Base-by-base conservation (phyloP, 2,888 invertebrate species). In the Opisthograptis luteolata region DNA sequence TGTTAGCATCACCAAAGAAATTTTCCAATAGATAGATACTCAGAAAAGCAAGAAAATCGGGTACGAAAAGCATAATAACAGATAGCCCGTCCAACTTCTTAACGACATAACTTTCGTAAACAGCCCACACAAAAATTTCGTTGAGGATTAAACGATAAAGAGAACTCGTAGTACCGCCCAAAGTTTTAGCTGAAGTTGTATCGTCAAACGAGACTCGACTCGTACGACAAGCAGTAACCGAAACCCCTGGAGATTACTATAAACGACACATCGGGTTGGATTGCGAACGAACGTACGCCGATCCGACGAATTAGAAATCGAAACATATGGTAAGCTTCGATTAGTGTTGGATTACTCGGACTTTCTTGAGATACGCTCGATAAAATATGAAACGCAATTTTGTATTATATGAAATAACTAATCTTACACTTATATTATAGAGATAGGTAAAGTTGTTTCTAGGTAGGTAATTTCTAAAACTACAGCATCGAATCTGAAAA, bases 161-260 rank as follows among this genome's bases (percentile, higher is more conserved):
- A 42, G 48, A 37, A 43, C 43, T 49, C 43, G 32, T 39, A 36
- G 25, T 37, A 37, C 28, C 31, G 32, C 37, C 8, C 17, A 20
- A 49, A 49, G 37, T 49, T 49, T 39, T 22, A 32, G 19, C 9
- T 3, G 14, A 43, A 48, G 36, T 49, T 49, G 25, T 30, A 28
- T 28, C 42, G 39, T 35, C 39, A 40, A 46, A 46, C 14, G 15
- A 49, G 27, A 43, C 27, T 43, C 25, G 30, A 12, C 17, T 55
- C 51, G 44, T 49, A 42, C 57, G 57, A 60, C 52, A 66, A 66
- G 67, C 64, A 68, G 66, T 59, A 57, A 68, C 59, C 64, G 58
- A 60, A 65, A 52, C 69, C 66, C 66, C 64, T 36, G 52, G 64
- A 65, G 64, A 68, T 70, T 69, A 71, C 70, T 64, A 58, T 60